Percentiles rank a stretch among this genome's conserved stretches.
Conservation (phyloP, 1,140 invertebrate species). For the Mylabris phalerata region DNA sequence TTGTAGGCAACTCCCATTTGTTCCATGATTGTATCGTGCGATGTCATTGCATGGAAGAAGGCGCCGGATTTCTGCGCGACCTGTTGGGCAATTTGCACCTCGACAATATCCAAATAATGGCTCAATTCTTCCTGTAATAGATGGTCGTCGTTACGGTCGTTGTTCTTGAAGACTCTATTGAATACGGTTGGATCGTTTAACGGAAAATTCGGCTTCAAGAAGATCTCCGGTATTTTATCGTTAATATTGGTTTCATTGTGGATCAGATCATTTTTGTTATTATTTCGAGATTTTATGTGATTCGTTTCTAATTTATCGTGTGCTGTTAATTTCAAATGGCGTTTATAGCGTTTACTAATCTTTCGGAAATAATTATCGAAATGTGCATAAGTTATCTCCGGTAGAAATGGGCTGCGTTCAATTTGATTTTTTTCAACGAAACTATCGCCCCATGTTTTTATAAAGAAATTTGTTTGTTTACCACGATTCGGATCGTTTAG, state of each 20-base stretch:
- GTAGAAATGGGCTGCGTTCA: constrained; percentile 70
- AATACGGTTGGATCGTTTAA: constrained; percentile 79
- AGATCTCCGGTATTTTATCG: constrained; percentile 72
- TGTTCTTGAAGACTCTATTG: constrained; percentile 59
- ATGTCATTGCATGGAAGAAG: constrained; percentile 96
- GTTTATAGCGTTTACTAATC: constrained; percentile 56
- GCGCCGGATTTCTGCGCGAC: constrained; percentile 93
- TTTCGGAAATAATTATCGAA: constrained; percentile 85
- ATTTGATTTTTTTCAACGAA: constrained; percentile 80
- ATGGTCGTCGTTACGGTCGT: constrained; percentile 42
- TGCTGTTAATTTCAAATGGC: constrained; percentile 46
- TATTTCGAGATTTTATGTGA: constrained; percentile 19
- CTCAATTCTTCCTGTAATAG: constrained; percentile 65
- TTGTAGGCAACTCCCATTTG: constrained; percentile 77
- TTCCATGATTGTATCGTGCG: constrained; percentile 88
- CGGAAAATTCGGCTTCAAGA: constrained; percentile 75
- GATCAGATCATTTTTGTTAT: constrained; percentile 2
- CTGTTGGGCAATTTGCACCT: constrained; percentile 92
- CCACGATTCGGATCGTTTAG: constrained; percentile 91
- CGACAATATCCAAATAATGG: constrained; percentile 91
- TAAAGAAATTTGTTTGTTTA: constrained; percentile 90
- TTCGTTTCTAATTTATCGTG: constrained; percentile 42
- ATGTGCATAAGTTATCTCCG: constrained; percentile 74
- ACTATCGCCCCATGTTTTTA: constrained; percentile 94
- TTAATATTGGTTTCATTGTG: constrained; percentile 30